These are phyloP conservation scores for Dissostichus mawsoni DNA, from an alignment of 2,113 vertebrate species.

Conservation along the genomic window DNA sequence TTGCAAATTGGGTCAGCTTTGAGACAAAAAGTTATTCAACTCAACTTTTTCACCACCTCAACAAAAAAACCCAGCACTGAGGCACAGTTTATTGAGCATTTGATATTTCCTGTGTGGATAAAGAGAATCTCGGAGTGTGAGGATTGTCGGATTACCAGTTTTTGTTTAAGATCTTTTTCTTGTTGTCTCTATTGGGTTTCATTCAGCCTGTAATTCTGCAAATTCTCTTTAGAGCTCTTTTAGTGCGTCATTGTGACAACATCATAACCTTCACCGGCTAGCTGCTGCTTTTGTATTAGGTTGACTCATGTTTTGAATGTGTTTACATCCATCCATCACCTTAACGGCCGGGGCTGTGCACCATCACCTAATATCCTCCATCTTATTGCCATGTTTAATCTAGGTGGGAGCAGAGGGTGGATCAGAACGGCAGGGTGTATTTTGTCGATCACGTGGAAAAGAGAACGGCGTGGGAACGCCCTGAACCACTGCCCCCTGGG, in stretches of 20 bases:
- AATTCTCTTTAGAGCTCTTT: neutral
- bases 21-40: neutral
- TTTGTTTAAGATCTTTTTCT: conserved; percentile 11
- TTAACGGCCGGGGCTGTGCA: neutral
- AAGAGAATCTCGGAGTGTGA: neutral
- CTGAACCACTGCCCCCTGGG: conserved; percentile 95
- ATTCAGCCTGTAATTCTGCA: conserved; percentile 7
- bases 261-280: neutral
- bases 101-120: neutral
- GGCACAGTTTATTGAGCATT: neutral
- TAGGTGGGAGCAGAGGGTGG: conserved; percentile 98
- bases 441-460: conserved; percentile 98
- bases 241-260: conserved; percentile 1
- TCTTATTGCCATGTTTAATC: conserved; percentile 51
- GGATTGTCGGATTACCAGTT: neutral
- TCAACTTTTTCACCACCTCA: neutral
- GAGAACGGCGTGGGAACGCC: conserved; percentile 97
- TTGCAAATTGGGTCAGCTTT: neutral
- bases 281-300: conserved; percentile 2
- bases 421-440: conserved; percentile 93
- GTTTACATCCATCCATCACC: conserved; percentile 9
- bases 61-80: neutral
- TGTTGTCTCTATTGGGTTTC: conserved; percentile 1
- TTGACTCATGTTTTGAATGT: conserved; percentile 18
- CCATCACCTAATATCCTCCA: neutral